These are phyloP conservation scores for Thripadectes ignobilis DNA, from an alignment of 2,797 vertebrate species.

Conservation along the genomic window DNA sequence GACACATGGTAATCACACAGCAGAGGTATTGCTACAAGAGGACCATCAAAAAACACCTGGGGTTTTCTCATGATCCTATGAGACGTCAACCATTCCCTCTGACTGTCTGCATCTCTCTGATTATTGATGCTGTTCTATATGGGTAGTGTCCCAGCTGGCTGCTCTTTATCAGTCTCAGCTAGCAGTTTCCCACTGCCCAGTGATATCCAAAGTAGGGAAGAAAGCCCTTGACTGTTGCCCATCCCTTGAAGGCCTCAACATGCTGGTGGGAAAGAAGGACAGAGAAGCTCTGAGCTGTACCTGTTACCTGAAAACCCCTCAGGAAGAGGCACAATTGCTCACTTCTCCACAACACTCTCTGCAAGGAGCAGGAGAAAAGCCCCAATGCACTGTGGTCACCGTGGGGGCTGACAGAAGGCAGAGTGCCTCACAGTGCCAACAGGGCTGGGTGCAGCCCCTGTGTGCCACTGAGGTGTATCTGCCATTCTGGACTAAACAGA, in stretches of 20 bases:
- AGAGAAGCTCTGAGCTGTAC: neutral
- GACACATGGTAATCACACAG: neutral
- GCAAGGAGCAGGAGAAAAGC: neutral
- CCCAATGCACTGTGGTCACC: neutral
- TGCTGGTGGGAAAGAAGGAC: neutral
- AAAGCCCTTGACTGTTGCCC: neutral
- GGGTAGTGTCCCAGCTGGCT: neutral
- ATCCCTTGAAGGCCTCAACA: fast-evolving
- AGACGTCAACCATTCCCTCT: neutral
- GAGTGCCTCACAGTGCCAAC: neutral
- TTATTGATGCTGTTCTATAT: neutral
- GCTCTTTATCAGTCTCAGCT: neutral
- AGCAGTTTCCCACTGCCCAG: neutral
- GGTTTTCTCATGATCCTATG: neutral
- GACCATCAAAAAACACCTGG: neutral
- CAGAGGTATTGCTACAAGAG: neutral
- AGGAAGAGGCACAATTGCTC: neutral
- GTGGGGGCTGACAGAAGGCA: neutral
- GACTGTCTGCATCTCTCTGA: neutral
- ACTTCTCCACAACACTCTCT: neutral
- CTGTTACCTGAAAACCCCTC: neutral
- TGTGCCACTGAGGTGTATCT: neutral
- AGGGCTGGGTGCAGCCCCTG: neutral
- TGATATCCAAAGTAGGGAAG: neutral
- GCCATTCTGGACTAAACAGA: neutral